A percentile compares a stretch with the other conserved stretches of the same genome.
Evolutionary conservation across 1,140 invertebrate genomes (phyloP).

Genomic region (Luehdorfia chinensis): DNA sequence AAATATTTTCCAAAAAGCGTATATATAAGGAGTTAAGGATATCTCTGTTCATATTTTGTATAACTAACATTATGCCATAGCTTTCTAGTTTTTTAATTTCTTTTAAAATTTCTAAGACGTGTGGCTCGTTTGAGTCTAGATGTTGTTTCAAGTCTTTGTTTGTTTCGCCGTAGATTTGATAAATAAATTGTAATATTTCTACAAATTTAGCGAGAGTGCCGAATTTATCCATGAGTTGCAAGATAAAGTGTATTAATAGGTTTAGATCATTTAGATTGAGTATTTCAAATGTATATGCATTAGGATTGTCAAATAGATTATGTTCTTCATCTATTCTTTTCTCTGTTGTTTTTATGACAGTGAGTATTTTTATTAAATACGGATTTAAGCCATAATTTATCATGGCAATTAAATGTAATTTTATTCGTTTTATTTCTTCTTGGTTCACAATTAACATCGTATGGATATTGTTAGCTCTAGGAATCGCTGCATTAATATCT

Average conservation of each 20-base stretch:
- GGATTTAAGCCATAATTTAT: neutral
- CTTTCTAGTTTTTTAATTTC: neutral
- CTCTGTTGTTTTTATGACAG: neutral
- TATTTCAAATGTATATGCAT: neutral
- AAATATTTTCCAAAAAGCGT: neutral
- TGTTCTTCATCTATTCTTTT: neutral
- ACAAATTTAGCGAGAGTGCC: neutral
- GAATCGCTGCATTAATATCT: neutral
- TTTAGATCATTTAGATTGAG: slow-evolving; percentile 4
- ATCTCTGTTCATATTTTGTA: neutral
- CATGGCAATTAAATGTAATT: neutral
- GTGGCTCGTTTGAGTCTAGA: neutral
- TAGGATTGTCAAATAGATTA: neutral
- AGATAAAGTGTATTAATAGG: neutral
- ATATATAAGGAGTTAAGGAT: neutral
- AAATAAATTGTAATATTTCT: slow-evolving; percentile 1
- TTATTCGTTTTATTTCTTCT: neutral
- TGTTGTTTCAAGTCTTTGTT: neutral
- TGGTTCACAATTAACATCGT: neutral
- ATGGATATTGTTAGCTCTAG: neutral
- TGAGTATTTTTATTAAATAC: neutral
- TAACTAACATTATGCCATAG: neutral
- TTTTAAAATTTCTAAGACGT: slow-evolving; percentile 6
- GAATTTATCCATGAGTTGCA: neutral
- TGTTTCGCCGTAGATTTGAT: neutral